These are phyloP conservation scores for Carassius carassius DNA, from an alignment of 2,113 vertebrate genomes.

Conservation along the genomic window DNA sequence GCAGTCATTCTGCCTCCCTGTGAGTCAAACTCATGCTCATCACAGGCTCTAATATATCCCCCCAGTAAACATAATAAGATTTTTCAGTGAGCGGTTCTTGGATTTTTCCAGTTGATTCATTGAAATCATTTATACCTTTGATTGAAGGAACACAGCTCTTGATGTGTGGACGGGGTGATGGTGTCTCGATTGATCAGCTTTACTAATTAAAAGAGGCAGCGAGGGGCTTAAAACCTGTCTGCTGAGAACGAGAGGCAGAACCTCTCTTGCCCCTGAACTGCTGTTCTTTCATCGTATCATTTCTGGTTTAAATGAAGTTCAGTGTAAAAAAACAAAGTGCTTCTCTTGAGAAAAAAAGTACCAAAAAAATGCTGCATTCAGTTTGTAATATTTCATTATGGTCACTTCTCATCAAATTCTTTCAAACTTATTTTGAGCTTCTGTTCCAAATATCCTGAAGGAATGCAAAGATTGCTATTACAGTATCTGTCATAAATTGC, in stretches of 20 bases:
- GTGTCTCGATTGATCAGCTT: background rate
- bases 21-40: background rate
- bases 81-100: background rate
- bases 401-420: background rate
- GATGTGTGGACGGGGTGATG: background rate
- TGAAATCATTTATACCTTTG: background rate
- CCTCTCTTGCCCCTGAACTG: background rate
- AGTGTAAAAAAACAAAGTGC: background rate
- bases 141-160: background rate
- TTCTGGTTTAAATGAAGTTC: background rate
- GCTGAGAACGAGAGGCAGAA: background rate
- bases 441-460: background rate
- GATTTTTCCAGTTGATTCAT: background rate
- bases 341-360: background rate
- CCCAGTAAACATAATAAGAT: background rate
- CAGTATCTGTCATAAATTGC: background rate
- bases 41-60: background rate
- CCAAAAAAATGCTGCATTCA: no score
- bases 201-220: conserved; percentile 29
- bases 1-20: no score
- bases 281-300: background rate
- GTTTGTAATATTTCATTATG: background rate
- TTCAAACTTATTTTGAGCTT: background rate
- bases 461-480: background rate
- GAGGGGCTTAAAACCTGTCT: background rate